A percentile compares a stretch with the other conserved stretches of the same genome.
These are phyloP conservation scores for Cantharis rufa DNA, from an alignment of 2,888 invertebrate genomes.

Conservation along the genomic window DNA sequence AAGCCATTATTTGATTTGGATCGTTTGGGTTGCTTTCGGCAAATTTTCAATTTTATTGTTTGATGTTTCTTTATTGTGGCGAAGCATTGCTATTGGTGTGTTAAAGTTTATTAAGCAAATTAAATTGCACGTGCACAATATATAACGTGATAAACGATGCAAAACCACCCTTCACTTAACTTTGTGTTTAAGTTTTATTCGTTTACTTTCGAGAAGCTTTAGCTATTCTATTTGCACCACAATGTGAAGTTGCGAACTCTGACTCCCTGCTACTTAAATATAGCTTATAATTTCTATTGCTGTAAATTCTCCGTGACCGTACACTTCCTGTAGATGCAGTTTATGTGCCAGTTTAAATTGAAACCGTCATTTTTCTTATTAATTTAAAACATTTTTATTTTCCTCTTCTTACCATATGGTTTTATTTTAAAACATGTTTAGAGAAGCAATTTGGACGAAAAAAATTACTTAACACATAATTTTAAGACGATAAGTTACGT, in stretches of 20 bases:
- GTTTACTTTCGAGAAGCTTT: constrained; percentile 18
- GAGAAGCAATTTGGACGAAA: not conserved
- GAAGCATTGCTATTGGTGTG: not conserved
- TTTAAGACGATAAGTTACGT: not conserved
- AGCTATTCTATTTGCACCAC: constrained; percentile 35
- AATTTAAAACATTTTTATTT: constrained; percentile 48
- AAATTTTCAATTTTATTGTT: not conserved
- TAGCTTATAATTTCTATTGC: constrained; percentile 43
- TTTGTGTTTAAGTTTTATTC: constrained; percentile 16
- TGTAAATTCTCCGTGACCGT: constrained; percentile 47
- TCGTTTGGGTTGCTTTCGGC: not conserved
- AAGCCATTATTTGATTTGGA: not conserved
- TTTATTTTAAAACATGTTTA: constrained; percentile 8
- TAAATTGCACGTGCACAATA: constrained; percentile 20
- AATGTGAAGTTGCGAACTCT: constrained; percentile 33
- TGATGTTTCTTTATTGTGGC: not conserved
- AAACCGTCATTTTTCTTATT: constrained; percentile 49
- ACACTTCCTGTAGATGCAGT: constrained; percentile 42
- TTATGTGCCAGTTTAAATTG: constrained; percentile 43
- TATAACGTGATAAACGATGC: constrained; percentile 30
- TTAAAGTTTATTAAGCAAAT: constrained; percentile 1
- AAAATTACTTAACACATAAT: not conserved
- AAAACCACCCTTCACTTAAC: constrained; percentile 30
- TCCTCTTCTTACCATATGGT: constrained; percentile 3
- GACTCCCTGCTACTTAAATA: constrained; percentile 40